Evolutionary conservation across 2,888 invertebrate genomes (phyloP), one percentile per base, ranked within the genome.

Genomic region (Bombyx huttoni): DNA sequence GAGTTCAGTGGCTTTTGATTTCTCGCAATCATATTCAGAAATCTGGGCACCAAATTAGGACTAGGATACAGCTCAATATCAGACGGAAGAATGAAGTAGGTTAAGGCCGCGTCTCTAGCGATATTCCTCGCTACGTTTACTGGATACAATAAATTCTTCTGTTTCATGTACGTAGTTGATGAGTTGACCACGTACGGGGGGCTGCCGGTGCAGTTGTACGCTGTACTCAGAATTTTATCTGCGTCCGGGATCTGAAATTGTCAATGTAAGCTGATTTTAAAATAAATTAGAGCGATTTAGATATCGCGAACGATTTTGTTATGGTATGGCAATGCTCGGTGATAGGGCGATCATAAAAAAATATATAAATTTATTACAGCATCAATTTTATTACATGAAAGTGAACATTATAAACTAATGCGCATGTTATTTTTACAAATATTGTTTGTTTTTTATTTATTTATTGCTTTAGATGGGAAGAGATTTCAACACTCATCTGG

Each of bases 41-140:
- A 97, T 73, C 93, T 91, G 33, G 91, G 91, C 52, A 94, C 93
- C 62, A 97, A 81, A 63, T 94, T 92, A 8, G 95, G 94, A 83
- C 94, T 96, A 49, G 97, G 97, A 79, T 97, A 97, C 53, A 97
- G 90, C 78, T 97, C 97, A 65, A 97, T 96, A 75, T 97, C 97
- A 51, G 96, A 96, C 34, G 96, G 93, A 53, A 97, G 89, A 47
- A 97, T 90, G 75, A 91, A 97, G 74, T 95, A 92, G 0, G 97
- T 96, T 48, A 93, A 89, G 0, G 96, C 94, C 35, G 92, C 91
- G 65, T 95, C 95, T 49, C 97, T 89, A 0, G 97, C 97, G n/a
- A 96, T 91, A 77, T 97, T 97, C 35, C 97, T 90, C 0, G 95
- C 96, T 9, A 96, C 95, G 78, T 97, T 97, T 53, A 97, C 95